Evolutionary conservation across 1,140 invertebrate species (phyloP).

Genomic region (Stegodyphus dumicola): DNA sequence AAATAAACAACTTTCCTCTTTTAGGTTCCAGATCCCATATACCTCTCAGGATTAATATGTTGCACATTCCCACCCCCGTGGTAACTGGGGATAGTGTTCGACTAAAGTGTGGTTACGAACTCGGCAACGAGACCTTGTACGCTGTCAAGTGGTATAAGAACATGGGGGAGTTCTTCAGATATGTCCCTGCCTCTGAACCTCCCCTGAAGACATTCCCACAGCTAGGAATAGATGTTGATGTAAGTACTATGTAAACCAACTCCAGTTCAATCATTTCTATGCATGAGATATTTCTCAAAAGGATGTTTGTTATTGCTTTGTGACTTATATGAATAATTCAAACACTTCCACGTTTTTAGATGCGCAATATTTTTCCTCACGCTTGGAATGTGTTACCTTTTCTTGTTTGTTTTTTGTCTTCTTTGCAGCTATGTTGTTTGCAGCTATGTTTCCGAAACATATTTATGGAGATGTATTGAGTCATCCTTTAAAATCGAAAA

Average conservation of each 20-base stretch:
- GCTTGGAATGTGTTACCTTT: too few relatives aligned
- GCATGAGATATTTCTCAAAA: too few relatives aligned
- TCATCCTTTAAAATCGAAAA: too few relatives aligned
- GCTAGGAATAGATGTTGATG: conserved; percentile 32
- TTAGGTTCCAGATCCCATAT: conserved; percentile 1
- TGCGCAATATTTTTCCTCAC: too few relatives aligned
- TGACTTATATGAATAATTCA: too few relatives aligned
- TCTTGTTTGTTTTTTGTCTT: too few relatives aligned
- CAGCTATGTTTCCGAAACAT: too few relatives aligned
- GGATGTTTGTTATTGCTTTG: too few relatives aligned
- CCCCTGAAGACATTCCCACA: conserved; percentile 16
- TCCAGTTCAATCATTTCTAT: too few relatives aligned
- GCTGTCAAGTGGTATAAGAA: conserved; percentile 69
- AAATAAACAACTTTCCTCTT: not conserved
- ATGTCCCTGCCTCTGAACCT: conserved; percentile 72
- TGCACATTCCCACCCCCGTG: conserved; percentile 32
- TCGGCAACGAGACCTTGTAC: conserved; percentile 66
- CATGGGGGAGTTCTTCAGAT: conserved; percentile 76
- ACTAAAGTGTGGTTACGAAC: conserved; percentile 67
- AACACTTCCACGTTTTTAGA: too few relatives aligned
- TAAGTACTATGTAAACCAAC: conserved; percentile 1
- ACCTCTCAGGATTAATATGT: not conserved
- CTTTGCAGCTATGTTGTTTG: too few relatives aligned
- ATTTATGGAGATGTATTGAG: too few relatives aligned
- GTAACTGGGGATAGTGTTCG: conserved; percentile 53